Evolutionary conservation across 2,888 invertebrate species (phyloP).

Genomic region (Geotrupes spiniger): DNA sequence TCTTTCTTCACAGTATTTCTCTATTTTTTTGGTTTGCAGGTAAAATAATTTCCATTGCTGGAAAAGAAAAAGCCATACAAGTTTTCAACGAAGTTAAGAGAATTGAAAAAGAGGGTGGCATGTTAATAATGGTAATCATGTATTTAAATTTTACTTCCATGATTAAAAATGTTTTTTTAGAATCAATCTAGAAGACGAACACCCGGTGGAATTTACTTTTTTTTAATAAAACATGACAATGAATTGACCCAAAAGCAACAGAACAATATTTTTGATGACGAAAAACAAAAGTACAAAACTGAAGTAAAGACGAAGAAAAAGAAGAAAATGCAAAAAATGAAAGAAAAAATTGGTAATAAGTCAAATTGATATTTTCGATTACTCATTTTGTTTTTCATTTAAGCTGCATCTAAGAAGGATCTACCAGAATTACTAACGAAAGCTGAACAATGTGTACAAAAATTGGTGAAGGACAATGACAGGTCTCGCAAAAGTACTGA

Average conservation of each 20-base stretch:
- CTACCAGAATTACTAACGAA: conserved; percentile 63
- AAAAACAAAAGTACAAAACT: conserved; percentile 57
- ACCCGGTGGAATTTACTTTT: conserved; percentile 82
- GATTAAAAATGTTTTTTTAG: conserved; percentile 45
- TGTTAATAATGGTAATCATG: conserved; percentile 70
- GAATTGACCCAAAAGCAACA: conserved; percentile 65
- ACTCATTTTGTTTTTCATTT: conserved; percentile 3
- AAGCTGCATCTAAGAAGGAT: conserved; percentile 21
- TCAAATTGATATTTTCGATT: conserved; percentile 15
- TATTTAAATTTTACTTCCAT: background rate
- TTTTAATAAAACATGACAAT: conserved; percentile 71
- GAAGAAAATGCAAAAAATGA: conserved; percentile 65
- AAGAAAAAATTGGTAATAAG: conserved; percentile 49
- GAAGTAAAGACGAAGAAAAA: conserved; percentile 57
- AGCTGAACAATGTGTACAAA: conserved; percentile 53
- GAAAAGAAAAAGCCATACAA: conserved; percentile 70
- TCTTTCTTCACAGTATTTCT: background rate
- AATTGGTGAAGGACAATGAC: conserved; percentile 36
- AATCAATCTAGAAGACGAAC: conserved; percentile 79
- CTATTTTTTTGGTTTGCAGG: conserved; percentile 55
- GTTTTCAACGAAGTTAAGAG: conserved; percentile 77
- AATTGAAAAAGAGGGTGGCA: conserved; percentile 81
- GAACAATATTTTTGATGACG: conserved; percentile 66
- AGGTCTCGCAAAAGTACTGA: conserved; percentile 52
- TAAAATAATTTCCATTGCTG: conserved; percentile 68